Conservation (phyloP, 2,888 invertebrate genomes). For the Hirudinaria manillensis region DNA sequence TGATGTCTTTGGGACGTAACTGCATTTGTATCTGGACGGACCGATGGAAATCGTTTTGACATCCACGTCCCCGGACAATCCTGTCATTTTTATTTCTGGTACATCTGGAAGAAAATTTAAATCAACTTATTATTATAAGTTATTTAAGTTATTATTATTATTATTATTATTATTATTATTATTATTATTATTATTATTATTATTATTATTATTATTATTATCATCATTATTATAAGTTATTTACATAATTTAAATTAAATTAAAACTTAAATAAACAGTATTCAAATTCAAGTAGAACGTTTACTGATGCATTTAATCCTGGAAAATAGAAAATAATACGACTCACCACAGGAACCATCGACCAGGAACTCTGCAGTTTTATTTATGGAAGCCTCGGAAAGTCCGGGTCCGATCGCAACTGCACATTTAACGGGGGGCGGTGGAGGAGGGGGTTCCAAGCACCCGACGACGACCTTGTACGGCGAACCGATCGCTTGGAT, state of each 20-base stretch:
- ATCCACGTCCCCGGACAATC: constrained; percentile 71
- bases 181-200: too few species aligned
- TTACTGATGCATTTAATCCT: too few species aligned
- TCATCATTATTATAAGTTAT: too few species aligned
- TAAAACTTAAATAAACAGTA: too few species aligned
- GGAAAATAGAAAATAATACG: not conserved
- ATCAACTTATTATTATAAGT: too few species aligned
- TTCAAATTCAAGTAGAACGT: too few species aligned
- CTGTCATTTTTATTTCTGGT: constrained; percentile 59
- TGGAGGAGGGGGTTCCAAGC: constrained; percentile 10
- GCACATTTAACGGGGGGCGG: not conserved
- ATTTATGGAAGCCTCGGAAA: constrained; percentile 82
- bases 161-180: too few species aligned
- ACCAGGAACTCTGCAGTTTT: constrained; percentile 89
- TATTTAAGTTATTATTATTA: too few species aligned
- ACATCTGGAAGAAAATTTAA: not conserved
- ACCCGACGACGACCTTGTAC: constrained; percentile 53
- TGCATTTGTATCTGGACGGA: constrained; percentile 81
- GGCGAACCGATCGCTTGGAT: constrained; percentile 73
- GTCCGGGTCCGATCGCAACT: constrained; percentile 71
- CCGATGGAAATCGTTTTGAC: constrained; percentile 73
- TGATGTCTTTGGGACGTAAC: constrained; percentile 74
- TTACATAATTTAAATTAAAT: not conserved
- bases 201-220: not conserved
- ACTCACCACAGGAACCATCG: constrained; percentile 7